Conservation (phyloP, 2,113 vertebrate genomes). For the Cairina moschata region DNA sequence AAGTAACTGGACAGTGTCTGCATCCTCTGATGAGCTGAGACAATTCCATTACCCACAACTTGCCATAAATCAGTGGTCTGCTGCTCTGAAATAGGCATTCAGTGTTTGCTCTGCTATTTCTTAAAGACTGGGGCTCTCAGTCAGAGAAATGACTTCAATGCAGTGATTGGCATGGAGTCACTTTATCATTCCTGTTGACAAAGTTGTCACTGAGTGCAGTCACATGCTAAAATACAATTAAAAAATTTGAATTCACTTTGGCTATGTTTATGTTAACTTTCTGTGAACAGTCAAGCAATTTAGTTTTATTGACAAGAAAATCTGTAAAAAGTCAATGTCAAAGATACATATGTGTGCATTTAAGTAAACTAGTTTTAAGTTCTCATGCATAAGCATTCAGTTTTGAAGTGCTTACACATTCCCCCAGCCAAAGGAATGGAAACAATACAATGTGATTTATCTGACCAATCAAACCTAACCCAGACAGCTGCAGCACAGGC, state of each 20-base stretch:
- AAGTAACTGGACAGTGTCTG: conserved; percentile 37
- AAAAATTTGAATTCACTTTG: not conserved
- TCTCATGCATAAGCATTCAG: conserved; percentile 62
- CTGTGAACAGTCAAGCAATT: conserved; percentile 54
- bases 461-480: conserved; percentile 62
- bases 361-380: conserved; percentile 56
- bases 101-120: not conserved
- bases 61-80: not conserved
- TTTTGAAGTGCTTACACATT: conserved; percentile 69
- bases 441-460: conserved; percentile 71
- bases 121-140: fast-evolving
- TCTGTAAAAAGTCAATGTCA: conserved; percentile 52
- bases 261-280: conserved; percentile 47
- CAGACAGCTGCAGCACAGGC: conserved; percentile 50
- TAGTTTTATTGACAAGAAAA: conserved; percentile 64
- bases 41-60: not conserved
- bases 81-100: not conserved
- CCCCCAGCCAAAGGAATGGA: conserved; percentile 60
- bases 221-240: not conserved
- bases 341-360: conserved; percentile 63
- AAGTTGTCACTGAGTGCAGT: not conserved
- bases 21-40: conserved; percentile 25
- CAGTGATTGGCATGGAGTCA: not conserved
- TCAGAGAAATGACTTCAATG: not conserved
- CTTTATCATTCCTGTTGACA: not conserved